Evolutionary conservation across 2,113 vertebrate genomes (phyloP).

Genomic region (Microtus oregoni): DNA sequence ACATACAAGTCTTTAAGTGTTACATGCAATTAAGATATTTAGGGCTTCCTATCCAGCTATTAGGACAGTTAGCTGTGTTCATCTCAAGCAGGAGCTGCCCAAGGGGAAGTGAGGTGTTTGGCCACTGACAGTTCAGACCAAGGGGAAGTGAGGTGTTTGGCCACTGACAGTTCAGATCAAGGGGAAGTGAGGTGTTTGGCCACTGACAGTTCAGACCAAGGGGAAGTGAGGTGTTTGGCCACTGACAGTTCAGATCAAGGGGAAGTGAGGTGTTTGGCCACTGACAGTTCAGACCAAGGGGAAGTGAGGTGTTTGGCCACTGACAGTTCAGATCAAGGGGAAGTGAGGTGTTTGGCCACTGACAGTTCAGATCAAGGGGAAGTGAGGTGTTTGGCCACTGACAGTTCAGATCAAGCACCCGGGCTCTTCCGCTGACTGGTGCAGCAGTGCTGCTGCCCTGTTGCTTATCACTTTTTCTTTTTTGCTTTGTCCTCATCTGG

Average conservation of each 20-base stretch:
- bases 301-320: no score
- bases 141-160: no score
- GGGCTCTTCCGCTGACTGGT: not conserved
- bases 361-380: no score
- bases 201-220: no score
- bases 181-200: not conserved
- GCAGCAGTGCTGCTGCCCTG: not conserved
- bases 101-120: not conserved
- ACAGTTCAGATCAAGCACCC: not conserved
- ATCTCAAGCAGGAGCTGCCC: not conserved
- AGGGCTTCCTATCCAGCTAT: slow-evolving; percentile 9
- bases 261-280: not conserved
- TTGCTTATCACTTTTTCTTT: not conserved
- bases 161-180: not conserved
- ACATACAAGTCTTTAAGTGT: not conserved
- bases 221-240: no score
- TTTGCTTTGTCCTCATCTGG: not conserved
- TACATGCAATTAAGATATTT: not conserved
- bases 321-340: not conserved
- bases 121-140: not conserved
- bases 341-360: not conserved
- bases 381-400: no score
- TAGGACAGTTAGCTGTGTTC: not conserved
- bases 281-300: no score
- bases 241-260: no score